Evolutionary conservation across 2,797 vertebrate species (phyloP).

Genomic region (Falco peregrinus): DNA sequence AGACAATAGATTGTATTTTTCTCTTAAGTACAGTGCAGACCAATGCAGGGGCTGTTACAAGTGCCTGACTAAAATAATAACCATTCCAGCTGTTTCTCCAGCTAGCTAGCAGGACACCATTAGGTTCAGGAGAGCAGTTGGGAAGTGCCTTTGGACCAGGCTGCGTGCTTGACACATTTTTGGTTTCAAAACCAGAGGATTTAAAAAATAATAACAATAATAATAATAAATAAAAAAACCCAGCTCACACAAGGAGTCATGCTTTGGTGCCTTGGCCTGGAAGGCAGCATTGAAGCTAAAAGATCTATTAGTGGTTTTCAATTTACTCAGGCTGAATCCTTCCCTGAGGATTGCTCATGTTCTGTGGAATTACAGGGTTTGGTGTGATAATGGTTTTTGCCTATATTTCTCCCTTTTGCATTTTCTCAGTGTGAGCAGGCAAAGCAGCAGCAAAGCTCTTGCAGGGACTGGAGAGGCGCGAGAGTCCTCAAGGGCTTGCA

Average conservation of each 20-base stretch:
- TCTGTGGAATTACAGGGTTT: not conserved
- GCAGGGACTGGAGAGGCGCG: not conserved
- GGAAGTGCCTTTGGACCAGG: not conserved
- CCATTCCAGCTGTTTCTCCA: not conserved
- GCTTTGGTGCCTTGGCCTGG: not conserved
- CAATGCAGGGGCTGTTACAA: not conserved
- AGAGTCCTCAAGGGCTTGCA: accelerated
- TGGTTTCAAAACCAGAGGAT: not conserved
- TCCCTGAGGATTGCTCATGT: slow-evolving; percentile 5
- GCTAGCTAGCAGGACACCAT: not conserved
- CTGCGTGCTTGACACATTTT: not conserved
- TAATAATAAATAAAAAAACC: not conserved
- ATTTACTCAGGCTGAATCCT: not conserved
- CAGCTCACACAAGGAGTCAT: not conserved
- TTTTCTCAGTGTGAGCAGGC: not conserved
- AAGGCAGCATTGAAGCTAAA: not conserved
- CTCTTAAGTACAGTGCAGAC: not conserved
- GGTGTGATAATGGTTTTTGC: not conserved
- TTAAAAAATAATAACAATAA: not conserved
- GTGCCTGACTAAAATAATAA: not conserved
- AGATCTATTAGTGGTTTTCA: slow-evolving; percentile 19
- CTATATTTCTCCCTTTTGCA: not conserved
- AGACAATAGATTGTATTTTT: not conserved
- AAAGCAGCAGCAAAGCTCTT: not conserved
- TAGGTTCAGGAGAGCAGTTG: not conserved